phyloP scores from a whole-genome alignment of 2,113 vertebrate genomes.

The Nanorana parkeri region DNA sequence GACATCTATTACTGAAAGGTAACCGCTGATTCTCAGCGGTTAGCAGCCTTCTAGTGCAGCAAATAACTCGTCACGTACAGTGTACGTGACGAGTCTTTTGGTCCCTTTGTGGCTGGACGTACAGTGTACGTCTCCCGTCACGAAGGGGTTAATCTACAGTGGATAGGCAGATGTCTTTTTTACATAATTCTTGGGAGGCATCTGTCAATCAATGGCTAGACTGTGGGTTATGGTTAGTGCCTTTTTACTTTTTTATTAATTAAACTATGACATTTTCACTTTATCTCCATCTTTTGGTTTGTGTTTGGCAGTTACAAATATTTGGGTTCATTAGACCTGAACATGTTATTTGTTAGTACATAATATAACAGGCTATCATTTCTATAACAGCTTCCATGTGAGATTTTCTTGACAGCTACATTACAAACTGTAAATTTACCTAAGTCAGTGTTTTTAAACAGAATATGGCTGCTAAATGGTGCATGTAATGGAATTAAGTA shows the following conservation, averaged over 20 bases:
- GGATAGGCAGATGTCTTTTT: too few relatives aligned
- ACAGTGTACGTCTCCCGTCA: too few relatives aligned
- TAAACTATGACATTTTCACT: background rate
- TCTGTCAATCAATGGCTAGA: too few relatives aligned
- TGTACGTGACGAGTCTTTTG: too few relatives aligned
- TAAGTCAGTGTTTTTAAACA: background rate
- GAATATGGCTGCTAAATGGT: slow-evolving; percentile 30
- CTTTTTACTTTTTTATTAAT: background rate
- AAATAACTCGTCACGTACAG: too few relatives aligned
- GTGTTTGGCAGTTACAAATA: background rate
- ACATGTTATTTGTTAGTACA: background rate
- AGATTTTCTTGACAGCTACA: slow-evolving; percentile 7
- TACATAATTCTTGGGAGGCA: too few relatives aligned
- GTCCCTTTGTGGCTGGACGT: too few relatives aligned
- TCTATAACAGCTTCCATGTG: slow-evolving; percentile 3
- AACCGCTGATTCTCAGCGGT: too few relatives aligned
- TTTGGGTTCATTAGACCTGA: slow-evolving; percentile 3
- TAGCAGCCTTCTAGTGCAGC: too few relatives aligned
- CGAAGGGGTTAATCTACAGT: too few relatives aligned
- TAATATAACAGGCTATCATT: background rate
- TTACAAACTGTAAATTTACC: slow-evolving; percentile 22
- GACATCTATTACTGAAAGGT: too few relatives aligned
- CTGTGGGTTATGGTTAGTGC: too few relatives aligned
- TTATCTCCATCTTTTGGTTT: slow-evolving; percentile 12
- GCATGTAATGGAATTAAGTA: slow-evolving; percentile 17